A percentile compares a stretch with the other conserved stretches of the same genome.
phyloP scores from a whole-genome alignment of 92 coral and sea anemone genomes.

The Micromussa lordhowensis region DNA sequence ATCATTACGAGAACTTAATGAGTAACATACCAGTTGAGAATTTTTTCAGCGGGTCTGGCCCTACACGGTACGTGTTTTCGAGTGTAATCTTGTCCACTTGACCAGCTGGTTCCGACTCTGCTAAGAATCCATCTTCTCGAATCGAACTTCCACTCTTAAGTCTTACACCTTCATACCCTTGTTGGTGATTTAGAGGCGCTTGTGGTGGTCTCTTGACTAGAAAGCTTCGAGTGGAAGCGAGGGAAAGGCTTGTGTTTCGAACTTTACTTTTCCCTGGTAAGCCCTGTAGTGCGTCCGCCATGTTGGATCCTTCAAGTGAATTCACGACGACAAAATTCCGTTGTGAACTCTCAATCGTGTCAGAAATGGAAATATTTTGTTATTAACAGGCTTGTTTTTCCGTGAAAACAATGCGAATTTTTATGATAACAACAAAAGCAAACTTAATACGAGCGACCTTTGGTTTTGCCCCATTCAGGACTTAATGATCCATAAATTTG shows the following conservation, averaged over 20 bases:
- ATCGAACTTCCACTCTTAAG: conserved; percentile 27
- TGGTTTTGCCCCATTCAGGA: background rate
- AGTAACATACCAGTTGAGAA: conserved; percentile 63
- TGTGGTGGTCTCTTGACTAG: conserved; percentile 30
- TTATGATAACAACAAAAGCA: conserved; percentile 11
- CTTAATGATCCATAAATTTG: conserved; percentile 25
- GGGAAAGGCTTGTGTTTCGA: conserved; percentile 4
- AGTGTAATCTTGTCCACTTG: background rate
- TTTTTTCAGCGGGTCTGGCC: conserved; percentile 55
- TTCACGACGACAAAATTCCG: conserved; percentile 13
- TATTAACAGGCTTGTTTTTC: background rate
- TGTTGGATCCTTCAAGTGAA: background rate
- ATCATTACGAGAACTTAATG: background rate
- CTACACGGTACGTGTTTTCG: conserved; percentile 68
- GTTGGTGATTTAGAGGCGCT: conserved; percentile 22
- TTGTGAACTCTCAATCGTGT: background rate
- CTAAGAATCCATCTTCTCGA: conserved; percentile 25
- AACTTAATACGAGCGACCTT: background rate
- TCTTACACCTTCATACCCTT: conserved; percentile 16
- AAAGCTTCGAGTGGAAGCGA: conserved; percentile 36
- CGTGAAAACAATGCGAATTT: background rate
- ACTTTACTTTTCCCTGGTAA: conserved; percentile 9
- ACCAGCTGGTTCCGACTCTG: conserved; percentile 5
- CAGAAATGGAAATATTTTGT: background rate
- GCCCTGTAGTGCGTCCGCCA: conserved; percentile 12